Percentiles rank a stretch among this genome's conserved stretches.
These are phyloP conservation scores for Sylvicola fuscatus DNA, from an alignment of 2,888 invertebrate species.

Conservation along the genomic window DNA sequence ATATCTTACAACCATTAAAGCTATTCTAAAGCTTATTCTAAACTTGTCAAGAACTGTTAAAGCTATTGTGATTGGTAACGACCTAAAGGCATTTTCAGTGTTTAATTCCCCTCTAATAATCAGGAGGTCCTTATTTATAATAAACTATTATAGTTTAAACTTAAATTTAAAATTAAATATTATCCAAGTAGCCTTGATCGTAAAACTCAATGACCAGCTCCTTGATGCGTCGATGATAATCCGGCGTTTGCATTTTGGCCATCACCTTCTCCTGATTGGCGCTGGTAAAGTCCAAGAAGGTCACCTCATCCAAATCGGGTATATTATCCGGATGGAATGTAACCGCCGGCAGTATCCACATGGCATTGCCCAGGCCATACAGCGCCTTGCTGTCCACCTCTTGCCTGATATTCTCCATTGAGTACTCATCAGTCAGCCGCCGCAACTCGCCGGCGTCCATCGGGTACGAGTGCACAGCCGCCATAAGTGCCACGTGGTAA, in stretches of 20 bases:
- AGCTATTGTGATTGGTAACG: too few relatives aligned
- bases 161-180: too few relatives aligned
- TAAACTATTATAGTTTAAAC: too few relatives aligned
- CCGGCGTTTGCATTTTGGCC: constrained; percentile 18
- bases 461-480: constrained; percentile 9
- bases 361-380: constrained; percentile 19
- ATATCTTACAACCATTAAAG: too few relatives aligned
- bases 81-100: too few relatives aligned
- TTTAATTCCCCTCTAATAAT: too few relatives aligned
- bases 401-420: constrained; percentile 15
- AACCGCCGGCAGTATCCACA: constrained; percentile 22
- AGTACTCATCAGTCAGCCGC: constrained; percentile 4
- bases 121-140: too few relatives aligned
- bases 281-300: constrained; percentile 9
- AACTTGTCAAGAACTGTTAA: too few relatives aligned
- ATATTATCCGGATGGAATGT: constrained; percentile 21
- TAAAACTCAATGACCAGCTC: constrained; percentile 21
- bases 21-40: too few relatives aligned
- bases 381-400: constrained; percentile 17
- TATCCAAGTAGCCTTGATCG: background rate
- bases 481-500: constrained; percentile 14
- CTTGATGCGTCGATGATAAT: constrained; percentile 19
- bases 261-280: constrained; percentile 17
- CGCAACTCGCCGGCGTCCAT: background rate
- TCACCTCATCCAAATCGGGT: constrained; percentile 14